Evolutionary conservation across 2,113 vertebrate genomes (phyloP).

Genomic region (Petrocephalus zakoni): DNA sequence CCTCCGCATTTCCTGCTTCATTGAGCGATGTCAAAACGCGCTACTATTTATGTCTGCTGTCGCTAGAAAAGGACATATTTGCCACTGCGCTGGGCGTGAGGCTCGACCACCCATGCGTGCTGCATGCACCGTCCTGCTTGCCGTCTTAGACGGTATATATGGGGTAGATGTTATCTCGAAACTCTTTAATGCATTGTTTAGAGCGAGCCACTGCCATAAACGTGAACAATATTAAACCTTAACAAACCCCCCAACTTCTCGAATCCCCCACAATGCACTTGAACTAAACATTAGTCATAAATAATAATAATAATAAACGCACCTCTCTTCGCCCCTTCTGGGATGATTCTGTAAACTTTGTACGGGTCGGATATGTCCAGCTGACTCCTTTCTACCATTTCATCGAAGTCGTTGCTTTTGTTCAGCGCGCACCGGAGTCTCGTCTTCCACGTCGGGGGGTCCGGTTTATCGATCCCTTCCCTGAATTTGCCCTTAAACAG

Average conservation of each 20-base stretch:
- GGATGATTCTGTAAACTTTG: slow-evolving; percentile 96
- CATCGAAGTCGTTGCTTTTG: slow-evolving; percentile 98
- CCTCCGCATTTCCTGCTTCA: slow-evolving; percentile 68
- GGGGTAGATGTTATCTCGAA: not conserved
- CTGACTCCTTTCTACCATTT: slow-evolving; percentile 88
- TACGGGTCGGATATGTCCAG: slow-evolving; percentile 98
- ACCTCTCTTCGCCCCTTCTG: slow-evolving; percentile 92
- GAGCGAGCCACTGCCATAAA: not conserved
- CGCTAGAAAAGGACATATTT: not conserved
- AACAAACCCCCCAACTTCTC: not conserved
- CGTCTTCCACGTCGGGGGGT: slow-evolving; percentile 97
- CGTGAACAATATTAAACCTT: not conserved
- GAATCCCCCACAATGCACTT: not conserved
- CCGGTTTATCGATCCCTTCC: slow-evolving; percentile 93
- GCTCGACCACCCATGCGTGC: not conserved
- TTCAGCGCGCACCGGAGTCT: slow-evolving; percentile 92
- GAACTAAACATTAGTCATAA: not conserved
- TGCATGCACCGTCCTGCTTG: not conserved
- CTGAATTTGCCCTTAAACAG: slow-evolving; percentile 95
- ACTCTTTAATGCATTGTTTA: not conserved
- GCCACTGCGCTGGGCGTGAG: not conserved
- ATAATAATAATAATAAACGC: slow-evolving; percentile 21
- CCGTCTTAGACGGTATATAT: not conserved
- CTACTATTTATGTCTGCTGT: not conserved
- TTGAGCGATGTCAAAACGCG: slow-evolving; percentile 34